Conservation (phyloP, 2,888 invertebrate species). For the Stegophylla sp. region DNA sequence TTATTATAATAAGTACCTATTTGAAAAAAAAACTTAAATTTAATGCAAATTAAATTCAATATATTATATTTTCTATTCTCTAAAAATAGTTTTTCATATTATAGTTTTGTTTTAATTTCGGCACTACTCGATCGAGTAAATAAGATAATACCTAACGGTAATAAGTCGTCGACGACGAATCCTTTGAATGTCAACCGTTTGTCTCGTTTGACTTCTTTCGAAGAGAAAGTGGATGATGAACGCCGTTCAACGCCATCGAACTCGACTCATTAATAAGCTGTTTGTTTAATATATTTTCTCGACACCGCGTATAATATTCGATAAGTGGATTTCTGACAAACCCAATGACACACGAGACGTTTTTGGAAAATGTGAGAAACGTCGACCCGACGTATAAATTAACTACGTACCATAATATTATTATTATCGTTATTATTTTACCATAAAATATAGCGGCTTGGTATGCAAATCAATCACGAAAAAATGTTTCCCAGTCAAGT, state of each 20-base stretch:
- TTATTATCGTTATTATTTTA: no score
- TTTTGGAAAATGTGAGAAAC: neutral
- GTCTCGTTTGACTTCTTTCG: neutral
- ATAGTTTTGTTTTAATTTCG: no score
- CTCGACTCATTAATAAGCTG: neutral
- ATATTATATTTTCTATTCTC: no score
- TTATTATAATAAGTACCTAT: no score
- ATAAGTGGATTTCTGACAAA: slow-evolving; percentile 4
- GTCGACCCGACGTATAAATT: neutral
- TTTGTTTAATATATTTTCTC: neutral
- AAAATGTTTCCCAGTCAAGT: neutral
- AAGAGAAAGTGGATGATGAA: slow-evolving; percentile 23
- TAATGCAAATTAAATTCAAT: no score
- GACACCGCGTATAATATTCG: neutral
- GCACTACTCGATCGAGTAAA: no score
- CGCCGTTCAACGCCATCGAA: neutral
- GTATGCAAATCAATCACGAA: slow-evolving; percentile 28
- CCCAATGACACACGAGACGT: neutral
- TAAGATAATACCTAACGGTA: no score
- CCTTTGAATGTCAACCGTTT: neutral
- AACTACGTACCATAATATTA: neutral
- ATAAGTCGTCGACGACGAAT: neutral
- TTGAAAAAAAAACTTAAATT: no score
- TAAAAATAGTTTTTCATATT: no score
- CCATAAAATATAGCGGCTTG: neutral